phyloP scores from a whole-genome alignment of 1,140 invertebrate species.

The Drosophila ficusphila region DNA sequence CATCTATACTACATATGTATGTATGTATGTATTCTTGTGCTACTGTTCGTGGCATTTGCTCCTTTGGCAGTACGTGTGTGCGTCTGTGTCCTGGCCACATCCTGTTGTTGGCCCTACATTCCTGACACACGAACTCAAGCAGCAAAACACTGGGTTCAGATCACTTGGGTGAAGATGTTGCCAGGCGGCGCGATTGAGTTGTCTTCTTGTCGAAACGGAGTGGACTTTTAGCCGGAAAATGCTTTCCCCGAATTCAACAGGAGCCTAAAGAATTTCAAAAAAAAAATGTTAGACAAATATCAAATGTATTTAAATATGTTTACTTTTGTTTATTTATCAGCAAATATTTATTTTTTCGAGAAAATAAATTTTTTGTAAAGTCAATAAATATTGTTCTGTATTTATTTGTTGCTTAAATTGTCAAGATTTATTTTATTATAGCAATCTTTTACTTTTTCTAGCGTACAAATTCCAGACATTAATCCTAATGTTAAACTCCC shows the following conservation, averaged over 20 bases:
- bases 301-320: too few relatives aligned
- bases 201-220: constrained; percentile 7
- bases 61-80: not conserved
- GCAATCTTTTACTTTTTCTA: too few relatives aligned
- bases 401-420: too few relatives aligned
- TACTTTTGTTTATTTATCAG: not conserved
- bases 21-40: too few relatives aligned
- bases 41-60: constrained; percentile 26
- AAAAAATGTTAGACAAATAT: too few relatives aligned
- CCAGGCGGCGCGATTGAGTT: constrained; percentile 34
- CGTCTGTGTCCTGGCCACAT: constrained; percentile 26
- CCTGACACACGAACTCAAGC: constrained; percentile 31
- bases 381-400: too few relatives aligned
- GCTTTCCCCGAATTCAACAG: constrained; percentile 9
- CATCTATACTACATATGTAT: too few relatives aligned
- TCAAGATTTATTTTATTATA: too few relatives aligned
- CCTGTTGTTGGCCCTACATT: constrained; percentile 33
- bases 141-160: constrained; percentile 17
- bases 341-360: not conserved
- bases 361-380: too few relatives aligned
- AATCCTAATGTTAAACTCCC: not conserved
- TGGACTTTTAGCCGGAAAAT: constrained; percentile 13
- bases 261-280: not conserved
- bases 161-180: constrained; percentile 32
- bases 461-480: not conserved